Evolutionary conservation across 2,888 invertebrate genomes (phyloP).

Genomic region (Drosophila rubida): DNA sequence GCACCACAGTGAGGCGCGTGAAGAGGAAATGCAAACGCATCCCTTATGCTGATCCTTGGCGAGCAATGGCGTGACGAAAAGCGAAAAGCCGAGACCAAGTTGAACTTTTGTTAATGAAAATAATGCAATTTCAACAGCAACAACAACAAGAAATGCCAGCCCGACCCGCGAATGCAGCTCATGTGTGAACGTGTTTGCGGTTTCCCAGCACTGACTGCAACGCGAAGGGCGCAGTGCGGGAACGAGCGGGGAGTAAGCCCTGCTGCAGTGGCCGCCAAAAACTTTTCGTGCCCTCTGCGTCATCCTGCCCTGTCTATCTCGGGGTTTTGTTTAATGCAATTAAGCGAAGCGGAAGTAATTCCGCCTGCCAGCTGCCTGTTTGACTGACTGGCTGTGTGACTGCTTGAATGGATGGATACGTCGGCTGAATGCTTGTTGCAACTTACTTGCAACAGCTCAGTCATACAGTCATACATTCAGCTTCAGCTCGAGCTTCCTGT

Average conservation of each 20-base stretch:
- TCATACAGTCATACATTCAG: slow-evolving; percentile 30
- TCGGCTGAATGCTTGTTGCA: slow-evolving; percentile 31
- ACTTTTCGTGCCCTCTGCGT: slow-evolving; percentile 42
- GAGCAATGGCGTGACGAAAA: slow-evolving; percentile 27
- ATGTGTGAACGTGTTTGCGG: slow-evolving; percentile 80
- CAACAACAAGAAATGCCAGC: slow-evolving; percentile 1
- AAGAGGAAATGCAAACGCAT: slow-evolving; percentile 63
- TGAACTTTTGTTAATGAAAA: slow-evolving; percentile 79
- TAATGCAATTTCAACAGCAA: slow-evolving; percentile 69
- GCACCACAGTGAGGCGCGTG: slow-evolving; percentile 2
- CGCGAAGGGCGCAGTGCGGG: background rate
- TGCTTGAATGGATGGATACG: slow-evolving; percentile 36
- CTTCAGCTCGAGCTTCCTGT: slow-evolving; percentile 9
- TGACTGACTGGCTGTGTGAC: slow-evolving; percentile 41
- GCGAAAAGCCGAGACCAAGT: slow-evolving; percentile 40
- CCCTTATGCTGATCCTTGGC: slow-evolving; percentile 26
- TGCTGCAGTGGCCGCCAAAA: slow-evolving; percentile 28
- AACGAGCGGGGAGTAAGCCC: background rate
- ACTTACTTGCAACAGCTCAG: slow-evolving; percentile 34
- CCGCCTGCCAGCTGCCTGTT: slow-evolving; percentile 54
- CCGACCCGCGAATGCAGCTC: slow-evolving; percentile 43
- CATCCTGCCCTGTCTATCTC: slow-evolving; percentile 36
- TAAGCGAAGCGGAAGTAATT: slow-evolving; percentile 75
- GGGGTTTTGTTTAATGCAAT: slow-evolving; percentile 72
- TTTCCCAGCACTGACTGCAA: slow-evolving; percentile 49